phyloP scores from a whole-genome alignment of 2,113 vertebrate species.

The Thamnophis sirtalis region DNA sequence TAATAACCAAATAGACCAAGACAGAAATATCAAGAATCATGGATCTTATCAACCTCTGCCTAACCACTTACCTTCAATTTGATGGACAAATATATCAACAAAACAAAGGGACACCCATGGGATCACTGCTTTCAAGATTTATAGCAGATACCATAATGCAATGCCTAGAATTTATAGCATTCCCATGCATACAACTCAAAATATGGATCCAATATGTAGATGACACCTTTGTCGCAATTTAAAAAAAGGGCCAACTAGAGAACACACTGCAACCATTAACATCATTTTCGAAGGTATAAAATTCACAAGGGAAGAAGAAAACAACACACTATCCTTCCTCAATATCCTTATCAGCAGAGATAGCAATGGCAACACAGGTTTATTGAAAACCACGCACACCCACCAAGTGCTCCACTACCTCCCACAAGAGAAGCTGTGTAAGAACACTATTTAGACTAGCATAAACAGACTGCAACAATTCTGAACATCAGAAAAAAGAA shows the following conservation, averaged over 20 bases:
- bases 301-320: background rate
- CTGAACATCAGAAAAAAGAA: background rate
- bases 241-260: background rate
- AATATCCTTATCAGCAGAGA: background rate
- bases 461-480: background rate
- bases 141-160: background rate
- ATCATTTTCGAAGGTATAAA: background rate
- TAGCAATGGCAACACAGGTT: background rate
- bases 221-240: background rate
- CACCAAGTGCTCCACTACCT: background rate
- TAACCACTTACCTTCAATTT: background rate
- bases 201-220: background rate
- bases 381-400: background rate
- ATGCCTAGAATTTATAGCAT: background rate
- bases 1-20: background rate
- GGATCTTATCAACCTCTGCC: background rate
- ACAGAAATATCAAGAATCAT: background rate
- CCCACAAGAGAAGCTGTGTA: background rate
- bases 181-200: background rate
- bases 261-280: background rate
- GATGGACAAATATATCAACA: background rate
- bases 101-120: background rate
- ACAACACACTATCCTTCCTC: background rate
- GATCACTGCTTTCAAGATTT: background rate
- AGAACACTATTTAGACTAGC: background rate